Percentiles rank a stretch among this genome's conserved stretches.
Evolutionary conservation across 2,113 vertebrate species (phyloP).

Genomic region (Pseudopipra pipra): DNA sequence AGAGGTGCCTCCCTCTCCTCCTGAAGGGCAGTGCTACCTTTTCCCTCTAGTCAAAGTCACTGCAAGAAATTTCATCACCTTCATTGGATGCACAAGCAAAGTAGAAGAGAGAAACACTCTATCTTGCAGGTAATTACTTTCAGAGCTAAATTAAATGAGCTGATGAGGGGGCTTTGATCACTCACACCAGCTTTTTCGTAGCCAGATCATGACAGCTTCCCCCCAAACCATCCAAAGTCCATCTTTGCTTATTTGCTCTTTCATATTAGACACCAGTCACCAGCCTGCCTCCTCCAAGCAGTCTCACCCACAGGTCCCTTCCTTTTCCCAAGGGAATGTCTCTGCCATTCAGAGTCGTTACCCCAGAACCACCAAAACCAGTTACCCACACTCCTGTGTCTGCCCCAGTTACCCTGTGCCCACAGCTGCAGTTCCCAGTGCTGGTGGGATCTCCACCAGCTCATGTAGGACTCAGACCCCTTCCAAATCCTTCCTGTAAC

Average conservation of each 20-base stretch:
- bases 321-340: neutral
- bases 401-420: neutral
- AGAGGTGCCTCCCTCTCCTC: neutral
- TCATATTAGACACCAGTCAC: neutral
- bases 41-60: neutral
- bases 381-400: neutral
- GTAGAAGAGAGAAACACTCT: neutral
- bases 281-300: neutral
- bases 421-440: neutral
- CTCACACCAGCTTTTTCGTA: neutral
- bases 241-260: neutral
- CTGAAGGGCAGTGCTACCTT: neutral
- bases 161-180: neutral
- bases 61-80: neutral
- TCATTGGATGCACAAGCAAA: neutral
- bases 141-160: neutral
- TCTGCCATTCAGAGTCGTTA: neutral
- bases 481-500: neutral
- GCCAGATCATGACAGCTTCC: neutral
- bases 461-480: neutral
- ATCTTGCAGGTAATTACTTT: neutral
- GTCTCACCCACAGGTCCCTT: neutral
- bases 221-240: neutral
- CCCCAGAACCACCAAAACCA: neutral
- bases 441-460: neutral